phyloP scores from a whole-genome alignment of 2,113 vertebrate genomes.

The Melospiza georgiana region DNA sequence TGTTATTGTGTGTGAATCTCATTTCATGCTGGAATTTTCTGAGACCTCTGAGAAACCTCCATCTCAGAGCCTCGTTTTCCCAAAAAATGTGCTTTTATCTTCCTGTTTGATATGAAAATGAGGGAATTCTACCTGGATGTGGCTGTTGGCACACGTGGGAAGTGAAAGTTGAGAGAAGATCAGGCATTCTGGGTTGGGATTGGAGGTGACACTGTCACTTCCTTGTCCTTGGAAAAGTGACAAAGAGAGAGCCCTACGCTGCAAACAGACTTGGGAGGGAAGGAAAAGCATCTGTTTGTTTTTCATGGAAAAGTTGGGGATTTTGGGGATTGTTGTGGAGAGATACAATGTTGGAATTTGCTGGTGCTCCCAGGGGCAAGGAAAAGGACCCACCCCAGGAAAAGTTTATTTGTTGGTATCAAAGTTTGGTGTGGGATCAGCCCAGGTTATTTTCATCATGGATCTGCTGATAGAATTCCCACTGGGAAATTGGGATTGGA shows the following conservation, averaged over 20 bases:
- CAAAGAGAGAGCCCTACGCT: neutral
- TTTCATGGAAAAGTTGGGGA: slow-evolving; percentile 26
- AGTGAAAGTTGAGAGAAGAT: neutral
- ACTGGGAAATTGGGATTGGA: accelerated
- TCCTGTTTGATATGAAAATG: neutral
- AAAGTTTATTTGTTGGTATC: accelerated
- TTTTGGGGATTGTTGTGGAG: neutral
- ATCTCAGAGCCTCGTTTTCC: neutral
- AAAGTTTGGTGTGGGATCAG: neutral
- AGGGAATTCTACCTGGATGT: neutral
- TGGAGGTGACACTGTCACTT: neutral
- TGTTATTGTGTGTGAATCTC: neutral
- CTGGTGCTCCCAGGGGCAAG: neutral
- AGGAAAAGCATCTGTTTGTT: slow-evolving; percentile 38
- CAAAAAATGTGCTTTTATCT: neutral
- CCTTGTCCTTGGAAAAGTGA: neutral
- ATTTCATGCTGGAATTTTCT: neutral
- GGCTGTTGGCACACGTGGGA: neutral
- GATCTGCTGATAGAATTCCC: neutral
- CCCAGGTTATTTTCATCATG: neutral
- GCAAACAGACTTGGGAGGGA: too few species aligned
- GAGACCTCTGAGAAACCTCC: neutral
- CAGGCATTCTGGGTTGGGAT: neutral
- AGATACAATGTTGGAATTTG: neutral
- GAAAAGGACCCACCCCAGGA: neutral